Evolutionary conservation across 2,888 invertebrate genomes (phyloP).

Genomic region (Pseudococcus viburni): DNA sequence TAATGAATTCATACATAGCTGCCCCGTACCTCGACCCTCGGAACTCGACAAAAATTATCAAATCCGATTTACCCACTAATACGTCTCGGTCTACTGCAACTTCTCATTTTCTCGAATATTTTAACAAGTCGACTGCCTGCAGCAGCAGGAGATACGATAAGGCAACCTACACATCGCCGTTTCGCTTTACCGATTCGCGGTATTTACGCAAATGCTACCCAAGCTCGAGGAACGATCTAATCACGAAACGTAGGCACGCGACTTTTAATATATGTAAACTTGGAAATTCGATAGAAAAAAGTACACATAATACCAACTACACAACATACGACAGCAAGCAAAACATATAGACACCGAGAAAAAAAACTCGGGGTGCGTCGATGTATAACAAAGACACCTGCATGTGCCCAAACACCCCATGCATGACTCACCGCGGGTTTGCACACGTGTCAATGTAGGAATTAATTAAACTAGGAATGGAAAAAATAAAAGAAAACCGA

Average conservation of each 20-base stretch:
- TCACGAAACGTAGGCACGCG: slow-evolving; percentile 63
- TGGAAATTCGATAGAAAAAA: neutral
- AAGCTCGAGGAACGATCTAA: neutral
- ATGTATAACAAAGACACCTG: slow-evolving; percentile 62
- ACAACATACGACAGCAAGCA: neutral
- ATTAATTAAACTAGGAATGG: slow-evolving; percentile 58
- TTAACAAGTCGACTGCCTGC: too few relatives aligned
- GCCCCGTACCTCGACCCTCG: too few relatives aligned
- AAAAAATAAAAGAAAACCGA: slow-evolving; percentile 43
- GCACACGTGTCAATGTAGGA: slow-evolving; percentile 65
- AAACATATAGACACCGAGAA: neutral
- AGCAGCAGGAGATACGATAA: too few relatives aligned
- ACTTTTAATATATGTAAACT: slow-evolving; percentile 9
- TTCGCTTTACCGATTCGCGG: neutral
- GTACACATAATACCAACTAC: neutral
- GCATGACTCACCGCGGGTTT: slow-evolving; percentile 65
- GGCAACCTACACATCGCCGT: neutral
- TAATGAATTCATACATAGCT: too few relatives aligned
- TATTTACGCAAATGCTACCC: slow-evolving; percentile 17
- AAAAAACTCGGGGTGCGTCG: slow-evolving; percentile 14
- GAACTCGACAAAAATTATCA: too few relatives aligned
- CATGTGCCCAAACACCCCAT: slow-evolving; percentile 60
- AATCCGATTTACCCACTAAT: too few relatives aligned
- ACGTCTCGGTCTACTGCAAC: too few relatives aligned
- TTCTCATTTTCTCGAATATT: too few relatives aligned